Base-by-base conservation (phyloP, 1,140 invertebrate genomes). In the Apis cerana region DNA sequence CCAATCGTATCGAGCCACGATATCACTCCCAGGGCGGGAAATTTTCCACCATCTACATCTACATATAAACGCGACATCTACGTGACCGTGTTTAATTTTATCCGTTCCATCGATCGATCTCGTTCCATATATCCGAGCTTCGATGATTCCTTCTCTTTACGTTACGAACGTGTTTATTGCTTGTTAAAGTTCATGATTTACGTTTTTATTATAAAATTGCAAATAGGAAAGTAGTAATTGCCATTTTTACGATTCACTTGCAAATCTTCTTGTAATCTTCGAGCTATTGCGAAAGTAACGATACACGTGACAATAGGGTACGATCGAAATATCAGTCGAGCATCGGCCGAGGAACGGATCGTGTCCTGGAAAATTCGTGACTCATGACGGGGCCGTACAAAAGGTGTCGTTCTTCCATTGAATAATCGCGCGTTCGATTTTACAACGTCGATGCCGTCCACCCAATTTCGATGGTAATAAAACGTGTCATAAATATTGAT, bases 71-170 rank as follows among this genome's bases (percentile, higher is more conserved):
- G 59, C 64, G 43, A 33, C 33, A 4, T 82, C 43, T 76, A 76
- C 72, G 80, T 76, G 80, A 72, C 56, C 64, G 62, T 7, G 72
- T 82, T 82, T 76, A 75, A 76, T 68, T 67, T 58, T n/a, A 12
- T 12, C 58, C 8, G 19, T 19, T 9, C 33, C 23, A 33, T 56
- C 54, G 54, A 54, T 54, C 52, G 52, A 54, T 13, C 11, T 1
- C 8, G 19, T 19, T 9, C 33, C 23, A 33, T 56, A 17, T 56
- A 56, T 17, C 5, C 54, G 54, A 5, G 3, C 33, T 43, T 43
- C 33, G 33, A 43, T 43, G 3, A 33, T 43, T 7, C 33, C 33
- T 43, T 43, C 5, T 5, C 33, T 43, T 43, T 27, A 27, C 21
- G 33, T 43, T 59, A 12, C 58, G 8, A n/a, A 59, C 21, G 12